A percentile compares a stretch with the other conserved stretches of the same genome.
Evolutionary conservation across 2,888 invertebrate species (phyloP).

Genomic region (Eupsilia transversa): DNA sequence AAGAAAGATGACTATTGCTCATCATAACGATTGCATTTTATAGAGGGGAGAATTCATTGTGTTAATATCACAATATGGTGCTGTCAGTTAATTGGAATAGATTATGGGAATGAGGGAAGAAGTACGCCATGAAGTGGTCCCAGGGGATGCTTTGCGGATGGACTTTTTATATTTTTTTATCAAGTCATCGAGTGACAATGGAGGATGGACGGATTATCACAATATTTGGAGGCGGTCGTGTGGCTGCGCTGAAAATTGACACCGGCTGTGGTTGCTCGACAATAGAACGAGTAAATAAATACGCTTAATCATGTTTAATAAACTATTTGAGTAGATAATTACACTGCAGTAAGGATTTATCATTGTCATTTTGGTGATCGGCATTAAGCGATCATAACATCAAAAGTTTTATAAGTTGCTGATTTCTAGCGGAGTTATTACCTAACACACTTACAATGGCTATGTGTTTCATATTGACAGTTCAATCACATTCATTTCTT

Average conservation of each 20-base stretch:
- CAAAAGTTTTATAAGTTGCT: not conserved
- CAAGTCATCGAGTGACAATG: conserved; percentile 89
- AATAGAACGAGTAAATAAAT: conserved; percentile 65
- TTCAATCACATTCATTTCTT: too few species aligned
- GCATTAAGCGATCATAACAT: not conserved
- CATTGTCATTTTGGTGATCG: conserved; percentile 1
- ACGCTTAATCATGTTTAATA: conserved; percentile 75
- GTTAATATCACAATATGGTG: conserved; percentile 90
- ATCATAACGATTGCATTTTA: conserved; percentile 66
- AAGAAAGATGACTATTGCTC: conserved; percentile 65
- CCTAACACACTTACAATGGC: too few species aligned
- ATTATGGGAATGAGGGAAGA: conserved; percentile 90
- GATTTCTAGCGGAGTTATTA: not conserved
- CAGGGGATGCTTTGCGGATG: conserved; percentile 80
- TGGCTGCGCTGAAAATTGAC: conserved; percentile 82
- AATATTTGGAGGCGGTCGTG: conserved; percentile 88
- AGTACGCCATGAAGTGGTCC: conserved; percentile 80
- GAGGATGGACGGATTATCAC: conserved; percentile 86
- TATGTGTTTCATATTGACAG: too few species aligned
- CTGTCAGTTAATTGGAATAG: conserved; percentile 91
- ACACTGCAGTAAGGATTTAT: conserved; percentile 55
- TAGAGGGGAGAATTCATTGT: conserved; percentile 84
- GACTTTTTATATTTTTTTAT: conserved; percentile 86
- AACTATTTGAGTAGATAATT: conserved; percentile 69
- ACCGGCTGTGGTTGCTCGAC: conserved; percentile 75